Percentiles rank a stretch among this genome's conserved stretches.
Conservation (phyloP, 2,888 invertebrate species). For the Xanthia icteritia region DNA sequence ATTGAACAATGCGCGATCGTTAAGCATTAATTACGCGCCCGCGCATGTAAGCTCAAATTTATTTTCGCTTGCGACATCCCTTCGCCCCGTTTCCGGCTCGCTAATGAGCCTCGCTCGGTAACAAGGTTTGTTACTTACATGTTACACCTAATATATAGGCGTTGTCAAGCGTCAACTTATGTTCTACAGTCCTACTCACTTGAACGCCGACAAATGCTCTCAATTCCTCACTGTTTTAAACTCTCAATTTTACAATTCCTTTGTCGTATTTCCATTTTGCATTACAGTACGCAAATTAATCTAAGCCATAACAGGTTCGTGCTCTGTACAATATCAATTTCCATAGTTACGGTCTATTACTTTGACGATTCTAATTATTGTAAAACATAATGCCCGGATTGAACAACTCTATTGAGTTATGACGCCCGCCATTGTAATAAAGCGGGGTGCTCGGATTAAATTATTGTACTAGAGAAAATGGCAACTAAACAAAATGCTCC, state of each 20-base stretch:
- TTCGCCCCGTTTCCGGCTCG: slow-evolving; percentile 73
- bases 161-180: slow-evolving; percentile 39
- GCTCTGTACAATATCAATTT: slow-evolving; percentile 52
- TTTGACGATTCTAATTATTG: slow-evolving; percentile 62
- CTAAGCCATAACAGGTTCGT: slow-evolving; percentile 45
- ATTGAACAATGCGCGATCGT: slow-evolving; percentile 67
- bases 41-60: slow-evolving; percentile 71
- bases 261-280: slow-evolving; percentile 36
- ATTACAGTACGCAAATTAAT: slow-evolving; percentile 45
- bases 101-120: slow-evolving; percentile 71
- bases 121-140: slow-evolving; percentile 63
- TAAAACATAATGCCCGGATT: slow-evolving; percentile 54
- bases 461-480: slow-evolving; percentile 37
- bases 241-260: slow-evolving; percentile 12
- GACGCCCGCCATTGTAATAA: slow-evolving; percentile 47
- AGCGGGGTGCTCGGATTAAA: slow-evolving; percentile 33
- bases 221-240: slow-evolving; percentile 20
- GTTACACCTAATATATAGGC: slow-evolving; percentile 52
- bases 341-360: slow-evolving; percentile 55
- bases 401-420: slow-evolving; percentile 58
- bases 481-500: slow-evolving; percentile 30
- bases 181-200: slow-evolving; percentile 12
- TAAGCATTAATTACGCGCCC: slow-evolving; percentile 72
- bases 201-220: slow-evolving; percentile 18
- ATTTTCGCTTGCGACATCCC: slow-evolving; percentile 75